Evolutionary conservation across 2,797 vertebrate species (phyloP).

Genomic region (Intellagama lesueurii): DNA sequence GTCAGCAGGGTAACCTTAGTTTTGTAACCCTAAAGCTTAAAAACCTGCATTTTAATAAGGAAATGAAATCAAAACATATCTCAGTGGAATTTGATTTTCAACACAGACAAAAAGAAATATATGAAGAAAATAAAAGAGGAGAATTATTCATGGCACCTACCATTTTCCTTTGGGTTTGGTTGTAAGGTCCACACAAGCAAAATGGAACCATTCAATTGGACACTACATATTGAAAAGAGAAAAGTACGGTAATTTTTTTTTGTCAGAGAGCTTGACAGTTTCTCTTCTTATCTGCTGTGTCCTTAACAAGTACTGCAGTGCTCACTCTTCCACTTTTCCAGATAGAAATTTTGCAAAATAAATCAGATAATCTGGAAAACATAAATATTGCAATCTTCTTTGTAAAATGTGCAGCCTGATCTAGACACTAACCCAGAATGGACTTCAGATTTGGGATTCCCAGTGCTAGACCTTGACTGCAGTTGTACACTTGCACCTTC

Average conservation of each 20-base stretch:
- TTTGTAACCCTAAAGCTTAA: not conserved
- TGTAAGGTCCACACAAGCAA: constrained; percentile 95
- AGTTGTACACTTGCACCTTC: not conserved
- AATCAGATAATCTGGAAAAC: not conserved
- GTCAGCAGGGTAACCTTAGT: not conserved
- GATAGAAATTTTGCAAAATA: not conserved
- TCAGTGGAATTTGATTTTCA: not conserved
- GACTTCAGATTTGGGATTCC: not conserved
- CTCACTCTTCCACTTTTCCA: not conserved
- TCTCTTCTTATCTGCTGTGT: not conserved
- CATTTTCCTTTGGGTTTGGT: constrained; percentile 99
- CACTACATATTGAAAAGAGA: constrained; percentile 80
- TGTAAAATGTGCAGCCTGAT: not conserved
- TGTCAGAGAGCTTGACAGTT: not conserved
- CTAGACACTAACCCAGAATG: not conserved
- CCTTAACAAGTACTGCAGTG: not conserved
- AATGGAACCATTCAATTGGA: constrained; percentile 99
- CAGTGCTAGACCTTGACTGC: not conserved
- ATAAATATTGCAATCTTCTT: not conserved
- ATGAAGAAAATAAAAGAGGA: not conserved
- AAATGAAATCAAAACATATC: not conserved
- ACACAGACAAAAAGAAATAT: not conserved
- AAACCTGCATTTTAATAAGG: not conserved
- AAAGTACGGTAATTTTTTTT: not conserved
- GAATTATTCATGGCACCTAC: constrained; percentile 76